phyloP scores from a whole-genome alignment of 2,888 invertebrate species.

The Agriopis marginaria region DNA sequence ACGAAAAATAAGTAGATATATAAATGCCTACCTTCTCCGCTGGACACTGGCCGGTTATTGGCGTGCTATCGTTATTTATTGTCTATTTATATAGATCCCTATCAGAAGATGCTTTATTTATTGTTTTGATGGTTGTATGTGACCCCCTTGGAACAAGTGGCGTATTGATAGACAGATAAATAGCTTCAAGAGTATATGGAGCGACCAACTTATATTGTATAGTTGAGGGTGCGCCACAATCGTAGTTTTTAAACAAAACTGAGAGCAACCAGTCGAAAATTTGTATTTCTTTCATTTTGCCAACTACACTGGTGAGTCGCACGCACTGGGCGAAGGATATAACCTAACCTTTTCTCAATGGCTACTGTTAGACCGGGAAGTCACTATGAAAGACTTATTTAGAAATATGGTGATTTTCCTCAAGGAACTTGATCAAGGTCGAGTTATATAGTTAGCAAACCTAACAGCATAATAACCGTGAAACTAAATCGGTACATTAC shows the following conservation, averaged over 20 bases:
- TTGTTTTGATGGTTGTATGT: conserved; percentile 13
- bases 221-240: not conserved
- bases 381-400: not conserved
- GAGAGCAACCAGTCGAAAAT: not conserved
- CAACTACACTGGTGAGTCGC: not conserved
- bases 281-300: not conserved
- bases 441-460: too few species aligned
- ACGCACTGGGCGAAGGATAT: not conserved
- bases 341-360: conserved; percentile 34
- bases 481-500: too few species aligned
- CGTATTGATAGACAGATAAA: conserved; percentile 27
- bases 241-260: not conserved
- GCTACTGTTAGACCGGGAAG: conserved; percentile 2
- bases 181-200: conserved; percentile 26
- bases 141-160: conserved; percentile 3
- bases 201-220: not conserved
- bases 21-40: conserved; percentile 6
- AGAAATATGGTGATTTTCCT: not conserved
- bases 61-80: not conserved
- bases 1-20: not conserved
- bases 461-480: too few species aligned
- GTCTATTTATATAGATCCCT: not conserved
- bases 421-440: not conserved
- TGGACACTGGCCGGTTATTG: conserved; percentile 10
- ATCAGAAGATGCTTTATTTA: conserved; percentile 24